These are phyloP conservation scores for Lepidurus arcticus DNA, from an alignment of 1,140 invertebrate genomes.

Conservation along the genomic window DNA sequence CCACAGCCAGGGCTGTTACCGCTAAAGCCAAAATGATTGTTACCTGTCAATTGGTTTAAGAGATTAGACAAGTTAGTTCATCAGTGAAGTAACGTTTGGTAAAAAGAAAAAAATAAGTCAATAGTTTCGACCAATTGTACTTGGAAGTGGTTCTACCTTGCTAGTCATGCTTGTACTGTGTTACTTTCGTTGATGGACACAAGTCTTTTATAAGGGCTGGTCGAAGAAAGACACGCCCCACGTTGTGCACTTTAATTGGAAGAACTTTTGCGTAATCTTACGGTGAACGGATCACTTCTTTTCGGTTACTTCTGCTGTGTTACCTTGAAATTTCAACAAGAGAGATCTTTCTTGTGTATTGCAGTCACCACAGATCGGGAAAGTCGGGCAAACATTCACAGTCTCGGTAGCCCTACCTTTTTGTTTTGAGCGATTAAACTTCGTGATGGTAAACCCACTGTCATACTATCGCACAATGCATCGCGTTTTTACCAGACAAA, in stretches of 20 bases:
- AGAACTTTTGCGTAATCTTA: background rate
- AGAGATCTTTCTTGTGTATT: background rate
- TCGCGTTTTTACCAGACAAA: background rate
- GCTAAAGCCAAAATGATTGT: background rate
- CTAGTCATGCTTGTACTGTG: background rate
- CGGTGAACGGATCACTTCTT: slow-evolving; percentile 8
- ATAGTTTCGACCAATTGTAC: background rate
- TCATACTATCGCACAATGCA: background rate
- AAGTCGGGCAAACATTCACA: background rate
- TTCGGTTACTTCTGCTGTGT: background rate
- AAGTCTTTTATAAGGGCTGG: background rate
- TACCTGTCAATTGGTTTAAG: background rate
- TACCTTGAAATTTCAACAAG: background rate
- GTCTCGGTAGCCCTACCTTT: slow-evolving; percentile 6
- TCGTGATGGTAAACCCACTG: background rate
- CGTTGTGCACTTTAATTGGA: background rate
- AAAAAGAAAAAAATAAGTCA: too few species aligned
- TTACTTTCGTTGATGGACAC: background rate
- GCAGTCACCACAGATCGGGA: background rate
- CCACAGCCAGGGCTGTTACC: background rate
- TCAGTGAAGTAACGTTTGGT: too few species aligned
- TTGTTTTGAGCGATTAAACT: background rate
- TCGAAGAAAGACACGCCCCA: background rate
- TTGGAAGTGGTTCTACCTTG: background rate
- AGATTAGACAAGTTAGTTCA: background rate